phyloP scores from a whole-genome alignment of 2,113 vertebrate species.

The Gobius niger region DNA sequence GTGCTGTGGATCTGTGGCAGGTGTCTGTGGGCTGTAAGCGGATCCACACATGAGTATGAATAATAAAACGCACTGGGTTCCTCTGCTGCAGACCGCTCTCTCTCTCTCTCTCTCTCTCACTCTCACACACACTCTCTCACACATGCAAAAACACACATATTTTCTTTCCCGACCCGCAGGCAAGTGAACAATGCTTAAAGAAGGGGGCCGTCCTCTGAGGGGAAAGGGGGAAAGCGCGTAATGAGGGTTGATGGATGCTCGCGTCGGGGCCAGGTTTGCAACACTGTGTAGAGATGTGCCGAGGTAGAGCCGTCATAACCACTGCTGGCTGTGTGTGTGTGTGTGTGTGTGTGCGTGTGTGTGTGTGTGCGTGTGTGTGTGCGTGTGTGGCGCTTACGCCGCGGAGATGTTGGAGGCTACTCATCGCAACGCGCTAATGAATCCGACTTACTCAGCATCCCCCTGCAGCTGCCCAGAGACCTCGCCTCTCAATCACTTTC shows the following conservation, averaged over 20 bases:
- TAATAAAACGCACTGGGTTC: slow-evolving; percentile 60
- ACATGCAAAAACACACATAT: slow-evolving; percentile 12
- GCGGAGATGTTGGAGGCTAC: slow-evolving; percentile 20
- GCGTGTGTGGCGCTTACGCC: slow-evolving; percentile 20
- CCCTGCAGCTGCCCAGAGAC: slow-evolving; percentile 50
- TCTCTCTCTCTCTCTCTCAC: slow-evolving; percentile 15
- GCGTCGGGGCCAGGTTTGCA: slow-evolving; percentile 35
- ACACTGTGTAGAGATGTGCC: slow-evolving; percentile 31
- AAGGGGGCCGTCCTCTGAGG: slow-evolving; percentile 23
- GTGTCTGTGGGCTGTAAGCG: slow-evolving; percentile 67
- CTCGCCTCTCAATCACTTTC: slow-evolving; percentile 69
- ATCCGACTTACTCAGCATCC: slow-evolving; percentile 54
- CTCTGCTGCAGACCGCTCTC: slow-evolving; percentile 26
- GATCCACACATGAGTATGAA: slow-evolving; percentile 70
- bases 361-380: background rate
- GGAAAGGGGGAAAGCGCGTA: slow-evolving; percentile 13
- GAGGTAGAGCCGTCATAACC: slow-evolving; percentile 14
- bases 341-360: background rate
- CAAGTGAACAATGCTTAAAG: slow-evolving; percentile 49
- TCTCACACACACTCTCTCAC: slow-evolving; percentile 21
- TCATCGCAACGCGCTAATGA: slow-evolving; percentile 49
- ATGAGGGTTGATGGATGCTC: slow-evolving; percentile 52
- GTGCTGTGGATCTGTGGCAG: slow-evolving; percentile 43
- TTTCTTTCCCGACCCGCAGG: slow-evolving; percentile 27
- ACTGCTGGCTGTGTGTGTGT: slow-evolving; percentile 12